Evolutionary conservation across 2,888 invertebrate species (phyloP), one percentile per base, ranked within the genome.

Genomic region (Idaea biselata): DNA sequence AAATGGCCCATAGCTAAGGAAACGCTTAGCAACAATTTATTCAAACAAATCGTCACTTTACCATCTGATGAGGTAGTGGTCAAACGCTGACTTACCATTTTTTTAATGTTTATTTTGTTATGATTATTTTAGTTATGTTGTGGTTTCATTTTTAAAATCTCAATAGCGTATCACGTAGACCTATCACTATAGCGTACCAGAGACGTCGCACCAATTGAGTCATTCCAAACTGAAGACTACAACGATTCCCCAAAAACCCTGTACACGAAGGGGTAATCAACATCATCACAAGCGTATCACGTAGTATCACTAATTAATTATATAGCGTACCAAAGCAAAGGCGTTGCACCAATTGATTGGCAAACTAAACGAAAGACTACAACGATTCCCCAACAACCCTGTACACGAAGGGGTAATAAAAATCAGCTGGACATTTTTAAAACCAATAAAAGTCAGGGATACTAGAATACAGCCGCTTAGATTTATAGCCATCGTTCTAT

Each of bases 341-440:
- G 8, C 14, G 44, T 44, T 11, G 44, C 14, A 1, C 44, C 44
- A 44, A 8, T 14, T 44, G 44, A 8, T n/a, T n/a, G n/a, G n/a
- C n/a, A n/a, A n/a, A n/a, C 14, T 14, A 11, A 44, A 11, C 14
- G 11, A 33, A 32, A 33, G 33, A 44, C 44, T 3, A 14, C 11
- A 2, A 44, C 44, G 44, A 44, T 44, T 44, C 14, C 44, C 44
- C 44, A 44, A 44, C 16, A n/a, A 55, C 55, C 55, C 55, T 55
- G 55, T 55, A 55, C 69, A 68, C 65, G 66, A 61, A 60, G 63
- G 58, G 60, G 53, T 70, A 72, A 78, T 83, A 80, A 86, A 85
- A 75, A 79, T 77, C 65, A 71, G 78, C 76, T 68, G 65, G 81
- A 81, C 78, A 77, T 81, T 84, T 82, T 81, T 82, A 82, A 84